Evolutionary conservation across 1,140 invertebrate genomes (phyloP), one percentile per base, ranked within the genome.

Genomic region (Papilio polyxenes): DNA sequence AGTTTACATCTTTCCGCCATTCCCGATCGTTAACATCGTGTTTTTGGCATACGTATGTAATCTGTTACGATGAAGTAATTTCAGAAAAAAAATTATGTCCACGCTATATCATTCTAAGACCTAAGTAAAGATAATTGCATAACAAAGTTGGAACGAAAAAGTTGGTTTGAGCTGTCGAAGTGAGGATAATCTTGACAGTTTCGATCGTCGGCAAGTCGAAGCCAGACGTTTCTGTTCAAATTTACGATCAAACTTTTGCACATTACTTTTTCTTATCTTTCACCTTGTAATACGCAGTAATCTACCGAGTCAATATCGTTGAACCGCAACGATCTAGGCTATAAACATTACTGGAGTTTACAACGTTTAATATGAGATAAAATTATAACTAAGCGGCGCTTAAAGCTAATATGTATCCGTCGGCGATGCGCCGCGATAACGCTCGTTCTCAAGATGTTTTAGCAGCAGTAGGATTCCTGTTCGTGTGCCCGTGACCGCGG

Each of bases 211-310:
- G 83, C 85, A 87, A 88, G 87, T 89, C 89, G 87, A 87, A 87
- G 86, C 84, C 91, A 91, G 90, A 92, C 90, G 89, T 90, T 91
- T 84, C 86, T 85, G 79, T 82, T 81, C 86, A 88, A 92, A 93
- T 93, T 93, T 93, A 93, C 89, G 89, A 88, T 80, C 88, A 81
- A 93, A 93, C 90, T 93, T 93, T 91, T 83, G 83, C 87, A 88
- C 91, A 90, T 92, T 89, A 90, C 86, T 92, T 90, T 87, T 91
- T 88, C 89, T 91, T 92, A 92, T 92, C 89, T 88, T 80, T 59
- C 86, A 88, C 85, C 88, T 87, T 87, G 88, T 87, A 87, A 87
- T 89, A 87, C 84, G 83, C 84, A 83, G 86, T 88, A 89, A 90
- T 90, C 88, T 90, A 85, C 84, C 83, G 83, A 84, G 83, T 87